Base-by-base conservation (phyloP, 2,113 vertebrate species). In the Dermatemys mawii region DNA sequence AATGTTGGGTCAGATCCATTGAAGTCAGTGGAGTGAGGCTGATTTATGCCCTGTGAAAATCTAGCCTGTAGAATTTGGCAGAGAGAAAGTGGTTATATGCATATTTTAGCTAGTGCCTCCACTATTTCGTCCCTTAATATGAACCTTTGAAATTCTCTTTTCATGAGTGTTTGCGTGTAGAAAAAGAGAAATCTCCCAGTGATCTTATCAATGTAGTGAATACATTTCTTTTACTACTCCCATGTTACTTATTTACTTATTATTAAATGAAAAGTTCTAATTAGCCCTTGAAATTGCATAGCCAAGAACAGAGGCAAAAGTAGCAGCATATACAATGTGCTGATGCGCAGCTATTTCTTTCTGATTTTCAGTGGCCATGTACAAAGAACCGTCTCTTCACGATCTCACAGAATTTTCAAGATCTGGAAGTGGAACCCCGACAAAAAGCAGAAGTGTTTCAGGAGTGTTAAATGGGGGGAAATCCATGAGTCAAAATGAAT, bases 391-490 rank as follows among this genome's bases (percentile, higher is more conserved):
- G 44, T 99, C 99, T 67, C 99, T 99, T 90, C 99, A 99, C 16
- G 99, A 99, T 95, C 98, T 99, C 97, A 99, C 99, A 86, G 99
- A 99, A 98, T 99, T 99, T 98, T 99, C 99, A 90, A 98, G 99
- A 92, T 99, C 99, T 32, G 99, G 99, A 97, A 99, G 99, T n/a
- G 99, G 99, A 94, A 99, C 99, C 50, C 99, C 99, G 84, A 99
- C 99, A 95, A 99, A 99, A 98, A 99, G 99, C 98, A 99, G 99
- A 98, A 99, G 99, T 44, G 99, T 99, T 96, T 99, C 99, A 6
- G 99, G 99, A 44, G 98, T 99, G 95, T 98, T 99, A 97, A 99
- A 99, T 1, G 99, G 99, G 96, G 99, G 99, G 95, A 99, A 99
- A 99, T 98, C 99, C 93, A 99, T 99, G 98, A 99, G 99, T 98